These are phyloP conservation scores for Mechanitis mazaeus DNA, from an alignment of 2,888 invertebrate genomes.

Conservation along the genomic window DNA sequence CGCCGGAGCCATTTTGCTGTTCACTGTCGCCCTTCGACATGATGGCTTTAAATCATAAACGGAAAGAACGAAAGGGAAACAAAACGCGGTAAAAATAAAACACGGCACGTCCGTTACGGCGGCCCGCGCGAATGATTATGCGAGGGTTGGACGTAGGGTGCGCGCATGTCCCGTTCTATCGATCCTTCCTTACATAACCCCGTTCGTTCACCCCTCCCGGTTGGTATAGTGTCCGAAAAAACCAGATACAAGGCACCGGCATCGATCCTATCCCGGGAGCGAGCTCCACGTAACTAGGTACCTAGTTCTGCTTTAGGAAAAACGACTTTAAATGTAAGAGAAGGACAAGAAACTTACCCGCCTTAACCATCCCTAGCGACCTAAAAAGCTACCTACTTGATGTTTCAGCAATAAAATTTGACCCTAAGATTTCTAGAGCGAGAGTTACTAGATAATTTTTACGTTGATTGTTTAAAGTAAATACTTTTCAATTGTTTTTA, in stretches of 20 bases:
- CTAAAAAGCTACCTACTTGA: constrained; percentile 37
- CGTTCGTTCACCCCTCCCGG: constrained; percentile 73
- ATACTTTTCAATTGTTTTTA: constrained; percentile 11
- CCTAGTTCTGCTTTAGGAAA: constrained; percentile 24
- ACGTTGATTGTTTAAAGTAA: constrained; percentile 18
- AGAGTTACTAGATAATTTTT: constrained; percentile 16
- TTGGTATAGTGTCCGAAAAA: constrained; percentile 75
- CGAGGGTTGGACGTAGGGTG: constrained; percentile 40
- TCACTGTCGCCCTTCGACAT: constrained; percentile 92
- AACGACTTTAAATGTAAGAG: constrained; percentile 27
- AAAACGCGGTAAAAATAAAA: constrained; percentile 76
- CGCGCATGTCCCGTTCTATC: constrained; percentile 61
- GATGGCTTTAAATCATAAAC: constrained; percentile 79
- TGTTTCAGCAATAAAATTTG: constrained; percentile 35
- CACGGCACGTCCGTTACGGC: constrained; percentile 67
- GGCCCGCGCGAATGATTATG: constrained; percentile 72
- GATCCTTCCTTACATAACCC: constrained; percentile 68
- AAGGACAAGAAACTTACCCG: constrained; percentile 24
- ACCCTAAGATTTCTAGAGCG: constrained; percentile 34
- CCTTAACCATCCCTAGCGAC: constrained; percentile 31
- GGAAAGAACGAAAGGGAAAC: constrained; percentile 77
- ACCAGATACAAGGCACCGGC: constrained; percentile 68
- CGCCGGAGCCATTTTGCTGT: constrained; percentile 90
- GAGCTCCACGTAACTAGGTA: constrained; percentile 35
- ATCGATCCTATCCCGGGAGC: constrained; percentile 60